phyloP scores from a whole-genome alignment of 2,797 vertebrate genomes.

The Heteromormyrus szaboi region DNA sequence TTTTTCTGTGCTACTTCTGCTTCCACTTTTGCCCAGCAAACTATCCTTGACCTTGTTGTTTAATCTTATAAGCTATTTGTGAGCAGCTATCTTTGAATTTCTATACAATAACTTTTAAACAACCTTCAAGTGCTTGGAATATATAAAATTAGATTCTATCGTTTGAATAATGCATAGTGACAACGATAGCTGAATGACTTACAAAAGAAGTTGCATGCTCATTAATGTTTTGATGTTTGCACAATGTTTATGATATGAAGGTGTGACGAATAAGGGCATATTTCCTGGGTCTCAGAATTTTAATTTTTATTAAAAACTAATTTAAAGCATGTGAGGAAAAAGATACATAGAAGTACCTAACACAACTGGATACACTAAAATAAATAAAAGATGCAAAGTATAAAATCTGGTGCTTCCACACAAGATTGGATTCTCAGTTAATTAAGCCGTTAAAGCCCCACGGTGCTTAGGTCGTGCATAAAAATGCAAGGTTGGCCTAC shows the following conservation, averaged over 20 bases:
- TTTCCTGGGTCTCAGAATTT: background rate
- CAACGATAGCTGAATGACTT: background rate
- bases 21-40: background rate
- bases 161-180: slow-evolving; percentile 8
- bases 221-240: background rate
- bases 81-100: slow-evolving; percentile 18
- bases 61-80: background rate
- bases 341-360: background rate
- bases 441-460: background rate
- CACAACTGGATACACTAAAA: background rate
- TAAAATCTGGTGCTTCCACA: background rate
- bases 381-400: background rate
- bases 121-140: slow-evolving; percentile 5
- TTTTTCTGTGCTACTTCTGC: background rate
- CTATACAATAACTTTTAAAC: slow-evolving; percentile 16
- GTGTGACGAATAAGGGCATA: background rate
- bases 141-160: slow-evolving; percentile 19
- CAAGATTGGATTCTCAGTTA: background rate
- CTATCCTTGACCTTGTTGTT: slow-evolving; percentile 13
- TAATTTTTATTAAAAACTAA: background rate
- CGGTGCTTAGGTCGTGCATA: background rate
- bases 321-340: background rate
- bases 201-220: background rate
- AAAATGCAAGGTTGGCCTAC: background rate
- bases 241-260: background rate